Conservation (phyloP, 2,113 vertebrate genomes). For the Oreochromis spilurus region DNA sequence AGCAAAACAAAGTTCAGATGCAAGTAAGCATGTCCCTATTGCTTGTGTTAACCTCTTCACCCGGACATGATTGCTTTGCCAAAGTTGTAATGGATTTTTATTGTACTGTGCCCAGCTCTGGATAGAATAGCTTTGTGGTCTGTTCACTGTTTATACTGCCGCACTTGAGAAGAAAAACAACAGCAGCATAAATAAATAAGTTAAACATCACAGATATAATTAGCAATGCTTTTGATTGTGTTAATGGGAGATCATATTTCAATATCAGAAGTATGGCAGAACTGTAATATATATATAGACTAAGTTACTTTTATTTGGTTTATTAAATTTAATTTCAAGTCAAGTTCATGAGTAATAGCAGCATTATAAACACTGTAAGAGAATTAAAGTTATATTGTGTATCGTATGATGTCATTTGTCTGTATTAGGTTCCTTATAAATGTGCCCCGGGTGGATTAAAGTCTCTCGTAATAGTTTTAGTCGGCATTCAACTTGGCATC, state of each 20-base stretch:
- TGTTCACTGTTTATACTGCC: background rate
- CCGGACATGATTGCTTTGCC: conserved; percentile 16
- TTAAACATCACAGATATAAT: background rate
- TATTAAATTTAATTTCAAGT: background rate
- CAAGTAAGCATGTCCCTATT: conserved; percentile 18
- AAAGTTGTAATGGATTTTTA: conserved; percentile 8
- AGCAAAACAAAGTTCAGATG: conserved; percentile 8
- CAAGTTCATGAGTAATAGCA: conserved; percentile 8
- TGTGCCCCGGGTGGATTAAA: background rate
- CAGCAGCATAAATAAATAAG: background rate
- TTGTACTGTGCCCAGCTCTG: background rate
- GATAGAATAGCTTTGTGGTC: background rate
- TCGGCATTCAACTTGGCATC: background rate
- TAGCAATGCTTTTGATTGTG: background rate
- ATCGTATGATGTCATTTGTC: background rate
- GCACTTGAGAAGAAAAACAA: background rate
- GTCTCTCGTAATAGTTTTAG: background rate
- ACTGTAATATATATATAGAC: background rate
- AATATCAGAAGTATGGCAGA: background rate
- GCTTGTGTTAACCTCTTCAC: conserved; percentile 18
- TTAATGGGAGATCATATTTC: background rate
- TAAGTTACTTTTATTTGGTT: background rate
- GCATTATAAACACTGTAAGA: background rate
- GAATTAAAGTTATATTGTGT: background rate
- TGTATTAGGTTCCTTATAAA: conserved; percentile 1